Evolutionary conservation across 2,113 vertebrate species (phyloP).

Genomic region (Scortum barcoo): DNA sequence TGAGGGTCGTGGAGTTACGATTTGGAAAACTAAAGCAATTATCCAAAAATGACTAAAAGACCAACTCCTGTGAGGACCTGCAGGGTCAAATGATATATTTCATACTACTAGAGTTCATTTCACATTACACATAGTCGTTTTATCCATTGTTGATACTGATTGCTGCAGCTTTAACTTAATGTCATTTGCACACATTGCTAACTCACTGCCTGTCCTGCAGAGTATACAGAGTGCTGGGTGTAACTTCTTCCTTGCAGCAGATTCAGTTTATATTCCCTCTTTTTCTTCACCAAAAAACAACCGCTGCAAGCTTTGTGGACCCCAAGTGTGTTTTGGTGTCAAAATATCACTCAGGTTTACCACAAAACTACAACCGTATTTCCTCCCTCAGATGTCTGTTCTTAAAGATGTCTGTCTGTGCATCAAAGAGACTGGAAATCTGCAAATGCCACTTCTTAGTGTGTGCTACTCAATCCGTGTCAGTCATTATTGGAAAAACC

Average conservation of each 20-base stretch:
- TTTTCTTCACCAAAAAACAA: background rate
- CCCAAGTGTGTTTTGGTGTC: background rate
- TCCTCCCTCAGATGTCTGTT: background rate
- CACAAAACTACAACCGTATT: background rate
- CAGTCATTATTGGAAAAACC: background rate
- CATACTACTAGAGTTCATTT: background rate
- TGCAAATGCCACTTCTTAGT: background rate
- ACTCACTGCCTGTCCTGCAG: background rate
- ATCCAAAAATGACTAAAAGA: background rate
- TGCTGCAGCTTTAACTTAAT: background rate
- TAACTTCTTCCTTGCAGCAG: background rate
- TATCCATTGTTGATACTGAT: background rate
- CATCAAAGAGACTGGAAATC: background rate
- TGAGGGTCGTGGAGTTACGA: background rate
- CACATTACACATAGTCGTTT: background rate
- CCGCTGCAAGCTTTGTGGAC: background rate
- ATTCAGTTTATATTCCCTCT: background rate
- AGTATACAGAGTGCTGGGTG: background rate
- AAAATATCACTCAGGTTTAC: background rate
- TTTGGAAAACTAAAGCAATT: background rate
- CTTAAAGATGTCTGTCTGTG: background rate
- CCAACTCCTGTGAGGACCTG: background rate
- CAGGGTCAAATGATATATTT: background rate
- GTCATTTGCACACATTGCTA: background rate
- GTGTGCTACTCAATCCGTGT: background rate